Conservation (phyloP, 2,113 vertebrate genomes). For the Rhinolophus ferrumequinum region DNA sequence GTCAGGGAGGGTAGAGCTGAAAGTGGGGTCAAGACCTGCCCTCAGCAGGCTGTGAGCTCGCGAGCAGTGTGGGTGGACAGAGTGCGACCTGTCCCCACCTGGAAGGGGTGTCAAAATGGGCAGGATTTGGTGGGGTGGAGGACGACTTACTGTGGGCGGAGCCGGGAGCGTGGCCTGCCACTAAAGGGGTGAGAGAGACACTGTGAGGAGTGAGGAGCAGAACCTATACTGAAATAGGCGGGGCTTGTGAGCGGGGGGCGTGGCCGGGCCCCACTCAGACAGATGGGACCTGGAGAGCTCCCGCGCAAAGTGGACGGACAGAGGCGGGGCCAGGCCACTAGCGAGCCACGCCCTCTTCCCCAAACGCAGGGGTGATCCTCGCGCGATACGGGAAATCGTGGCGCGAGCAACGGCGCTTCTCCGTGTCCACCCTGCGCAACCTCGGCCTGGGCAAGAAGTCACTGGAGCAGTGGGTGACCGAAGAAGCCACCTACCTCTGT, state of each 20-base stretch:
- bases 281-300: fast-evolving
- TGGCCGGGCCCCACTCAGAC: fast-evolving
- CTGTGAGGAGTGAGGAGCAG: background rate
- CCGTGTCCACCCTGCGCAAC: conserved; percentile 86
- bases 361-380: conserved; percentile 80
- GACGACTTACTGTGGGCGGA: too few relatives aligned
- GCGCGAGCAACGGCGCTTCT: conserved; percentile 89
- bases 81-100: fast-evolving
- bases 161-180: too few relatives aligned
- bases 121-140: fast-evolving
- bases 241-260: background rate
- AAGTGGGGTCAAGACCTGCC: background rate
- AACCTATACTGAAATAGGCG: background rate
- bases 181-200: fast-evolving
- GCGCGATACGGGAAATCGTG: conserved; percentile 82
- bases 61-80: fast-evolving
- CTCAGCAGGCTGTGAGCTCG: background rate
- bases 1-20: background rate
- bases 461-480: conserved; percentile 86
- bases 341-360: fast-evolving
- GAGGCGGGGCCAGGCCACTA: fast-evolving
- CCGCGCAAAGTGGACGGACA: fast-evolving
- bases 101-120: background rate
- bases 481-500: conserved; percentile 85
- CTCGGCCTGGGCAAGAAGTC: conserved; percentile 91